These are phyloP conservation scores for Diplazon laetatorius DNA, from an alignment of 2,888 invertebrate species.

Conservation along the genomic window DNA sequence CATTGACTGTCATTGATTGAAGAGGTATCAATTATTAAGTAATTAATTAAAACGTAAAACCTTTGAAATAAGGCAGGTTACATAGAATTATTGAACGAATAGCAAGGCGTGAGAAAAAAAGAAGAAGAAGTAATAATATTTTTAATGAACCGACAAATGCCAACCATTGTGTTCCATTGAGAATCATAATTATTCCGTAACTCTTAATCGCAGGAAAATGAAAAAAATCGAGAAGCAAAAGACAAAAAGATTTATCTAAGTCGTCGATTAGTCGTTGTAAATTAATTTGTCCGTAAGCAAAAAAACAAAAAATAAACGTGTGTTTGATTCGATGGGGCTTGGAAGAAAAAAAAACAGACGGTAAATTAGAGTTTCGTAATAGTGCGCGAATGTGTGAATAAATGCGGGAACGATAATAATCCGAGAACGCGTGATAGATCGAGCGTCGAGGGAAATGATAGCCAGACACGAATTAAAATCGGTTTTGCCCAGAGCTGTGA, in stretches of 20 bases:
- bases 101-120: conserved; percentile 62
- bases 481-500: conserved; percentile 39
- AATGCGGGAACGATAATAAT: conserved; percentile 59
- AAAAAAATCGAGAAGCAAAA: conserved; percentile 37
- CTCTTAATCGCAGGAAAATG: conserved; percentile 71
- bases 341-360: conserved; percentile 8
- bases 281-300: conserved; percentile 72
- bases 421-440: conserved; percentile 58
- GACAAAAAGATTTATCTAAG: conserved; percentile 70
- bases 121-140: conserved; percentile 69
- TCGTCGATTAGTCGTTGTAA: conserved; percentile 77
- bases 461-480: conserved; percentile 33
- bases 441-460: conserved; percentile 37
- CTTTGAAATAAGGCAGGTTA: conserved; percentile 72
- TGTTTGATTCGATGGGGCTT: conserved; percentile 9
- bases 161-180: conserved; percentile 79
- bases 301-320: conserved; percentile 28
- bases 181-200: conserved; percentile 79
- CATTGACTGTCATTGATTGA: conserved; percentile 72
- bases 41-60: conserved; percentile 74
- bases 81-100: conserved; percentile 72
- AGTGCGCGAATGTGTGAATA: conserved; percentile 55
- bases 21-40: conserved; percentile 70
- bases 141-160: conserved; percentile 77
- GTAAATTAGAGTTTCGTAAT: conserved; percentile 21